These are phyloP conservation scores for Aphodius sticticus DNA, from an alignment of 2,888 invertebrate species.

Conservation along the genomic window DNA sequence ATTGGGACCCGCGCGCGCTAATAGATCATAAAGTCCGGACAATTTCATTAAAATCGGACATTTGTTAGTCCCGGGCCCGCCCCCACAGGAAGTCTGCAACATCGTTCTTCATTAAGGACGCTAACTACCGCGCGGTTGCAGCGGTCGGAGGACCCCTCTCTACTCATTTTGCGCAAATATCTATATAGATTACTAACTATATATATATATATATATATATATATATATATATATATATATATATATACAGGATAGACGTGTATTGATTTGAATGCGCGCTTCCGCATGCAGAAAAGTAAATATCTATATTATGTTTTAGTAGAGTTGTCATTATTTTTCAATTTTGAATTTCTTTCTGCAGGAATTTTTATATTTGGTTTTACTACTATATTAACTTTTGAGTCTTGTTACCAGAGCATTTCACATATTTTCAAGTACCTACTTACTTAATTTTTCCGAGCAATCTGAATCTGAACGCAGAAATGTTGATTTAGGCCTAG, in stretches of 20 bases:
- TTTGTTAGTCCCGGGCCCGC: not conserved
- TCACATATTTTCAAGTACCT: no score
- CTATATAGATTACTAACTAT: not conserved
- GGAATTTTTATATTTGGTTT: no score
- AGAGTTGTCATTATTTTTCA: no score
- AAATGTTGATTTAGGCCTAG: no score
- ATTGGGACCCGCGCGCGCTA: slow-evolving; percentile 13
- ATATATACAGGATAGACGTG: no score
- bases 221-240: not conserved
- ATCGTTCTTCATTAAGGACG: not conserved
- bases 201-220: not conserved
- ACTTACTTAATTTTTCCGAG: no score
- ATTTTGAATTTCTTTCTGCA: no score
- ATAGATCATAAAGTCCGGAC: slow-evolving; percentile 25
- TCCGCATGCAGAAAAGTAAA: not conserved
- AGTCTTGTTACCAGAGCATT: no score
- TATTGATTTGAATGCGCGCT: not conserved
- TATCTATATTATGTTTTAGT: not conserved
- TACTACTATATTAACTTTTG: no score
- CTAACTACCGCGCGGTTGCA: not conserved
- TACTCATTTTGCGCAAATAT: not conserved
- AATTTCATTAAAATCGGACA: slow-evolving; percentile 26
- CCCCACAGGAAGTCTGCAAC: not conserved
- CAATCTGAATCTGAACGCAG: no score
- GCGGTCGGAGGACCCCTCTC: not conserved